Evolutionary conservation across 2,113 vertebrate species (phyloP).

Genomic region (Vulpes vulpes): DNA sequence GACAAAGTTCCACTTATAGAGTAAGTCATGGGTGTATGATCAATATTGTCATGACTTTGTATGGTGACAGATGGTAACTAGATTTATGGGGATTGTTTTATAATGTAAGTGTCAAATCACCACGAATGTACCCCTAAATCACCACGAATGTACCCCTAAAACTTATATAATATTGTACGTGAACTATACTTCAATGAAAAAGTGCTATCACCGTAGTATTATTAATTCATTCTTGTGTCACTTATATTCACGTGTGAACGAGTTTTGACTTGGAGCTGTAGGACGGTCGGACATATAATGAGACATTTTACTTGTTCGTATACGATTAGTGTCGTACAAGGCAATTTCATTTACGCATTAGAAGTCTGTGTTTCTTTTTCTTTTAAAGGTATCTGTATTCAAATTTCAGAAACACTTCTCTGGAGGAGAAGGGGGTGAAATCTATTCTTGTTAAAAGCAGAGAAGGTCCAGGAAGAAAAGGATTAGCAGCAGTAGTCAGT

Average conservation of each 20-base stretch:
- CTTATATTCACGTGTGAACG: background rate
- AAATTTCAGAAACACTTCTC: background rate
- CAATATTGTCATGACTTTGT: background rate
- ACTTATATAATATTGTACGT: background rate
- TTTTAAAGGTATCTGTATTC: background rate
- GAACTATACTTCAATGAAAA: background rate
- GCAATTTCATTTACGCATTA: background rate
- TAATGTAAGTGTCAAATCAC: background rate
- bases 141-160: background rate
- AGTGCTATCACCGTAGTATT: background rate
- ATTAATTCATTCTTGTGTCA: background rate
- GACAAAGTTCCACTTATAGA: background rate
- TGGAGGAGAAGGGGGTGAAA: background rate
- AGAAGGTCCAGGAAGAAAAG: conserved; percentile 22
- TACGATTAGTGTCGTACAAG: background rate
- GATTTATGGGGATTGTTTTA: background rate
- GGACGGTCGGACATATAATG: background rate
- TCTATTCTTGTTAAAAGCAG: background rate
- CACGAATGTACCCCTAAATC: background rate
- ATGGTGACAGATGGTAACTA: background rate
- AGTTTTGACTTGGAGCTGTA: background rate
- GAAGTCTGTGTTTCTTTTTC: background rate
- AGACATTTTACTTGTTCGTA: background rate
- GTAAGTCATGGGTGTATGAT: background rate
- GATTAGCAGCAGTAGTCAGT: conserved; percentile 28